Evolutionary conservation across 2,797 vertebrate species (phyloP).

Genomic region (Leptatherina wallacei): DNA sequence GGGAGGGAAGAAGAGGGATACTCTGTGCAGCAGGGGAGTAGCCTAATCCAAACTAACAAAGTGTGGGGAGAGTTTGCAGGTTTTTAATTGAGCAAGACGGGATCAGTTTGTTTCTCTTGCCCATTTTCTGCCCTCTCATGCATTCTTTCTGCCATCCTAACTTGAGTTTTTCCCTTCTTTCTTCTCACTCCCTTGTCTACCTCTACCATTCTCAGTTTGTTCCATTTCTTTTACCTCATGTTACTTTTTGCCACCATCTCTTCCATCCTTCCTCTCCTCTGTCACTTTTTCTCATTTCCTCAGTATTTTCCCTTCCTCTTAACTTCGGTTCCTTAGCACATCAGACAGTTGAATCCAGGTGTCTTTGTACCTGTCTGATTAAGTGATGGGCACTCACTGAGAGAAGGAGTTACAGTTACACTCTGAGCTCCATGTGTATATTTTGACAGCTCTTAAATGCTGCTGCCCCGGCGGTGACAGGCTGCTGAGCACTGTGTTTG

Average conservation of each 20-base stretch:
- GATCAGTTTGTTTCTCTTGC: conserved; percentile 11
- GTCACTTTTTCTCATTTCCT: background rate
- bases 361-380: conserved; percentile 47
- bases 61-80: conserved; percentile 31
- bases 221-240: background rate
- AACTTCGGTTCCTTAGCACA: background rate
- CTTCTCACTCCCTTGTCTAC: background rate
- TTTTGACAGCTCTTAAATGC: conserved; percentile 61
- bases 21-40: conserved; percentile 47
- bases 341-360: conserved; percentile 13
- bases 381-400: conserved; percentile 44
- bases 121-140: background rate
- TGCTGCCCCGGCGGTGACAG: conserved; percentile 60
- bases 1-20: conserved; percentile 42
- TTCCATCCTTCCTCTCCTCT: background rate
- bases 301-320: background rate
- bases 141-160: background rate
- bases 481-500: conserved; percentile 64
- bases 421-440: conserved; percentile 37
- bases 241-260: background rate
- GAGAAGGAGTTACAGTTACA: conserved; percentile 29
- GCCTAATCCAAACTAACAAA: conserved; percentile 19
- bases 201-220: background rate
- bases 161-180: background rate
- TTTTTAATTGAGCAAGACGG: conserved; percentile 39